phyloP scores from a whole-genome alignment of 2,888 invertebrate species.

The Antheraea assamensis region DNA sequence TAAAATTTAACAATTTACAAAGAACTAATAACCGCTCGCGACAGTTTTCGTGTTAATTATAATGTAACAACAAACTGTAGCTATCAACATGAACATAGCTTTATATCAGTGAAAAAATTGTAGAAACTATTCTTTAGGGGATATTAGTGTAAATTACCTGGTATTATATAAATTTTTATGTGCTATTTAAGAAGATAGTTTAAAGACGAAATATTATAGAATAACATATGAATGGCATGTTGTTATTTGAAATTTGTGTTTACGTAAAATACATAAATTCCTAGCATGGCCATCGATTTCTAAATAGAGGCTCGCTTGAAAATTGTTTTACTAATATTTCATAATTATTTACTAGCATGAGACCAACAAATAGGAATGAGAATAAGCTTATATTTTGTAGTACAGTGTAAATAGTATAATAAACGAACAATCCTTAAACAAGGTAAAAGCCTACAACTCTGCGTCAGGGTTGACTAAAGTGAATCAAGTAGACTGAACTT shows the following conservation, averaged over 20 bases:
- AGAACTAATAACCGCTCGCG: too few relatives aligned
- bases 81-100: too few relatives aligned
- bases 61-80: too few relatives aligned
- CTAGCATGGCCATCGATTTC: neutral
- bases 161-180: too few relatives aligned
- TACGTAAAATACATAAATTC: neutral
- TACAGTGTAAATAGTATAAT: slow-evolving; percentile 22
- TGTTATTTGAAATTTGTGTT: neutral
- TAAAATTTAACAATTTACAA: too few relatives aligned
- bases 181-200: too few relatives aligned
- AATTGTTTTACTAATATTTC: slow-evolving; percentile 3
- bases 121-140: too few relatives aligned
- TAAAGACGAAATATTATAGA: neutral
- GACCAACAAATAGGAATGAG: slow-evolving; percentile 13
- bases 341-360: slow-evolving; percentile 10
- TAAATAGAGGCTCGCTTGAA: neutral
- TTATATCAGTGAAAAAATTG: too few relatives aligned
- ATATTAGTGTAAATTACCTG: too few relatives aligned
- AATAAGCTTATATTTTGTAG: slow-evolving; percentile 27
- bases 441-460: neutral
- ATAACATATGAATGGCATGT: neutral
- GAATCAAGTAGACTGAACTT: neutral
- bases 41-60: too few relatives aligned
- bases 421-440: slow-evolving; percentile 22
- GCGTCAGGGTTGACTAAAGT: slow-evolving; percentile 3